phyloP scores from a whole-genome alignment of 2,797 vertebrate genomes.

The Steatocranus sp. region DNA sequence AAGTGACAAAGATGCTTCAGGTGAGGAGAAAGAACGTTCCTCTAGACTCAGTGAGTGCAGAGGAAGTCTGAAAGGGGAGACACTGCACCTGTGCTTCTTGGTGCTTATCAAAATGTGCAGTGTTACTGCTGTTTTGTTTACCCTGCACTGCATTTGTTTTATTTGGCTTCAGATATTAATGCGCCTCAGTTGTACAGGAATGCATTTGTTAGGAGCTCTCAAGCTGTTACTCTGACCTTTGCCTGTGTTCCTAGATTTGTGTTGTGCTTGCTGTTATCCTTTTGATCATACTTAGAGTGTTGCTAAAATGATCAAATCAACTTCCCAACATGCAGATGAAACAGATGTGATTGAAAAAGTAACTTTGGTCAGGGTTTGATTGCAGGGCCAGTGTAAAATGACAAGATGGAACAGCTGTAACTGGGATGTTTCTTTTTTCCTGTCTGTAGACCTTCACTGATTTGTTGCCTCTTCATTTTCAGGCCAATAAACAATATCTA shows the following conservation, averaged over 20 bases:
- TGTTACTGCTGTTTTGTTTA: constrained; percentile 31
- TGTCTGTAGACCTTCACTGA: background rate
- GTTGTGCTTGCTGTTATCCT: background rate
- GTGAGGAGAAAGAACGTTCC: background rate
- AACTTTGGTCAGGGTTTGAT: background rate
- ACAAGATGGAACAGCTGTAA: background rate
- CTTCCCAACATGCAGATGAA: background rate
- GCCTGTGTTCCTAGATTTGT: background rate
- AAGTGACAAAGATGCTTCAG: background rate
- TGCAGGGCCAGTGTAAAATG: background rate
- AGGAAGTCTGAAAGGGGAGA: background rate
- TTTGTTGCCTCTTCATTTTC: background rate
- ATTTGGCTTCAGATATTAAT: constrained; percentile 37
- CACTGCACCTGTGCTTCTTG: constrained; percentile 60
- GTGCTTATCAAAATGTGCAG: constrained; percentile 35
- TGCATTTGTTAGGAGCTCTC: constrained; percentile 9
- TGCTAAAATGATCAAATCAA: constrained; percentile 22
- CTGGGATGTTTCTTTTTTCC: background rate
- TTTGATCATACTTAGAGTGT: constrained; percentile 34
- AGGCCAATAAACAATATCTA: constrained; percentile 10
- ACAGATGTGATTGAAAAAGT: background rate
- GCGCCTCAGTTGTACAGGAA: constrained; percentile 38
- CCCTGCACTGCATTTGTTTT: constrained; percentile 50
- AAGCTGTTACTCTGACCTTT: background rate
- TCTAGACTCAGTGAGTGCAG: background rate